These are phyloP conservation scores for Pavo muticus DNA, from an alignment of 2,113 vertebrate species.

Conservation along the genomic window DNA sequence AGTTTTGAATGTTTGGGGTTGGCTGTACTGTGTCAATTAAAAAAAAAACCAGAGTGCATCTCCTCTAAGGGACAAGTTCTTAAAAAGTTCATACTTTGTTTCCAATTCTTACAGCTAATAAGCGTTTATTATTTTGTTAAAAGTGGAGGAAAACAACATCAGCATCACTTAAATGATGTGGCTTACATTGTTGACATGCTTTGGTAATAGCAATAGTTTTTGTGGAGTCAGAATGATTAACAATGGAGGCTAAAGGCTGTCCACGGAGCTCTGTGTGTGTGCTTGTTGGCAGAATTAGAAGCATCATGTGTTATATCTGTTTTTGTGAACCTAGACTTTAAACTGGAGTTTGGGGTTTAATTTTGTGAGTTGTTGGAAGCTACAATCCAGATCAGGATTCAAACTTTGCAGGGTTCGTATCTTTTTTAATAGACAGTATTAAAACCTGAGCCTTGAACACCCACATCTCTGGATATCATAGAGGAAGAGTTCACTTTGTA, in stretches of 20 bases:
- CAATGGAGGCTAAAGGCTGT: background rate
- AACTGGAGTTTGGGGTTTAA: background rate
- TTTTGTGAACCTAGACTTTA: background rate
- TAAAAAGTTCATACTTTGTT: slow-evolving; percentile 4
- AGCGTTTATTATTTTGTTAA: slow-evolving; percentile 43
- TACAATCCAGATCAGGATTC: background rate
- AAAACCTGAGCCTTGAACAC: background rate
- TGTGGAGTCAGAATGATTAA: background rate
- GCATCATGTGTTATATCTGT: accelerated
- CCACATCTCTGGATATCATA: background rate
- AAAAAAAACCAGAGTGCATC: background rate
- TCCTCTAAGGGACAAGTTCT: background rate
- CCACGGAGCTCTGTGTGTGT: background rate
- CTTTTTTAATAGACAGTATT: background rate
- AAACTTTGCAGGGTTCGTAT: background rate
- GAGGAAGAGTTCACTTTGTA: background rate
- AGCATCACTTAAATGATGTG: background rate
- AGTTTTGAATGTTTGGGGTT: background rate
- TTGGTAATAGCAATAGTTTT: background rate
- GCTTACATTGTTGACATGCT: background rate
- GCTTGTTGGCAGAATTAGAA: background rate
- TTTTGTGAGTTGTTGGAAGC: background rate
- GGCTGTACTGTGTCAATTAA: background rate
- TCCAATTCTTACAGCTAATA: background rate
- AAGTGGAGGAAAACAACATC: background rate